These are phyloP conservation scores for Crocodylus rhombifer DNA, from an alignment of 2,797 vertebrate genomes.

Conservation along the genomic window DNA sequence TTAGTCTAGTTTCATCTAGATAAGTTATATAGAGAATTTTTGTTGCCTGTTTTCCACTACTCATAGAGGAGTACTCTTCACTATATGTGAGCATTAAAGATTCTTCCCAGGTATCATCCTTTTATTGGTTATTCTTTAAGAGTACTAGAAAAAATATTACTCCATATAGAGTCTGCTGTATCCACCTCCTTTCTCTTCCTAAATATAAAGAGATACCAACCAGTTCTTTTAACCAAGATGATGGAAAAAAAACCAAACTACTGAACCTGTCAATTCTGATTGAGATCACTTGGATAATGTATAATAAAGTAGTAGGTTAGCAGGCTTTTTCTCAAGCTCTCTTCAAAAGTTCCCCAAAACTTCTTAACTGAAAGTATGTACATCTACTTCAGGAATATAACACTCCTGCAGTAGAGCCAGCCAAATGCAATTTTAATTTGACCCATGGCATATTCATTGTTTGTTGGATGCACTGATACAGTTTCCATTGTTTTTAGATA, in stretches of 20 bases:
- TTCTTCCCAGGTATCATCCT: not conserved
- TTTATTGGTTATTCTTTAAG: not conserved
- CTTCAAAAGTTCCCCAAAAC: not conserved
- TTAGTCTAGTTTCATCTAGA: not conserved
- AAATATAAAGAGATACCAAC: not conserved
- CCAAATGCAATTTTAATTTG: not conserved
- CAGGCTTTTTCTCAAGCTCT: not conserved
- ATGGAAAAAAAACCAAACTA: not conserved
- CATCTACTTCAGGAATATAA: not conserved
- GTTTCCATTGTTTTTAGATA: too few relatives aligned
- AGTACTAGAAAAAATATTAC: not conserved
- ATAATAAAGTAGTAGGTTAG: not conserved
- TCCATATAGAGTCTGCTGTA: not conserved
- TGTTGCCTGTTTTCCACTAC: not conserved
- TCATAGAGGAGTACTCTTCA: not conserved
- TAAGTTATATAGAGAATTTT: not conserved
- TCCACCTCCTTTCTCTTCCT: not conserved
- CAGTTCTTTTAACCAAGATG: not conserved
- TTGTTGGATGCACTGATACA: too few relatives aligned
- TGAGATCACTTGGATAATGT: not conserved
- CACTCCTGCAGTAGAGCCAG: not conserved
- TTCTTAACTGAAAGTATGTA: not conserved
- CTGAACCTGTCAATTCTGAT: not conserved
- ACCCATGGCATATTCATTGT: not conserved
- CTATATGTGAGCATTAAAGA: not conserved